Evolutionary conservation across 2,797 vertebrate genomes (phyloP).

Genomic region (Taeniopygia guttata): DNA sequence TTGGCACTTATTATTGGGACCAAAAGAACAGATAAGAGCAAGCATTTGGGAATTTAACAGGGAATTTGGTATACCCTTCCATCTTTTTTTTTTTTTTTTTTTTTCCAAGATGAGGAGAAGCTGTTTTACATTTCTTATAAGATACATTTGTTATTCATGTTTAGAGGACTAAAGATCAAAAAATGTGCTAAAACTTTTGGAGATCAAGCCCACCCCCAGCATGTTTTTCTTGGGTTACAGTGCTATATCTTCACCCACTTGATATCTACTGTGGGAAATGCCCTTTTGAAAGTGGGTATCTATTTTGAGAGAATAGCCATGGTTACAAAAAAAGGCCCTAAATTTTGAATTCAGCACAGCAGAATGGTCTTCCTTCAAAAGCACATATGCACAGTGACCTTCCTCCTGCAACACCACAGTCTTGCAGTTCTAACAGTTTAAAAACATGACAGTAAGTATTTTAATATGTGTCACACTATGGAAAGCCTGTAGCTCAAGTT

Average conservation of each 20-base stretch:
- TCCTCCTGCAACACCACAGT: not conserved
- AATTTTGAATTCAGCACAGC: not conserved
- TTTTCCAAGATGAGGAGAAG: not conserved
- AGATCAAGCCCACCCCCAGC: not conserved
- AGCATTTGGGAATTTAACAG: not conserved
- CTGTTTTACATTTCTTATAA: not conserved
- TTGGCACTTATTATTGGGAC: not conserved
- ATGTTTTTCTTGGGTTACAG: slow-evolving; percentile 10
- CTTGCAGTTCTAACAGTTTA: not conserved
- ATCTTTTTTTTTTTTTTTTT: not conserved
- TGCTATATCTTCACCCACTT: slow-evolving; percentile 28
- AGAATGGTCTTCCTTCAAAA: not conserved
- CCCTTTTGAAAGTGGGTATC: slow-evolving; percentile 27
- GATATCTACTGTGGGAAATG: slow-evolving; percentile 8
- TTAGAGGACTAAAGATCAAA: slow-evolving; percentile 24
- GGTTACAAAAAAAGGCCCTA: slow-evolving; percentile 25
- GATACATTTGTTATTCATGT: not conserved
- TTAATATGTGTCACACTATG: not conserved
- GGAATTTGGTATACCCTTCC: not conserved
- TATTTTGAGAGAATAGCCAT: slow-evolving; percentile 50
- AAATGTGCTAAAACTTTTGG: slow-evolving; percentile 14
- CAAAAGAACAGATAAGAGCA: not conserved
- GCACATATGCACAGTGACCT: not conserved
- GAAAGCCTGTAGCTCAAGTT: not conserved
- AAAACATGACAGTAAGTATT: not conserved